Evolutionary conservation across 2,113 vertebrate genomes (phyloP).

Genomic region (Astatotilapia flaviijosephi): DNA sequence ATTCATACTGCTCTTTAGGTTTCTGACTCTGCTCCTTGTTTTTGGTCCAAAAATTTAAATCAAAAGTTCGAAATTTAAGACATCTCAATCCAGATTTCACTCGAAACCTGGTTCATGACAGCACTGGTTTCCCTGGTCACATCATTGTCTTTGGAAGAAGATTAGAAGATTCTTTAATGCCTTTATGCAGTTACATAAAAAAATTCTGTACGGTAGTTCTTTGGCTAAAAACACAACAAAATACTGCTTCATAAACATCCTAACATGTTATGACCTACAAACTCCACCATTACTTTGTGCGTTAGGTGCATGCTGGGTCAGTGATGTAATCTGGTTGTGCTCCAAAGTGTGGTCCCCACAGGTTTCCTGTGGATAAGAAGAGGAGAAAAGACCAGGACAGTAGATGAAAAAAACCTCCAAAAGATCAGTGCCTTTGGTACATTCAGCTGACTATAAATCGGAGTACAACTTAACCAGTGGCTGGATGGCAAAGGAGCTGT

Average conservation of each 20-base stretch:
- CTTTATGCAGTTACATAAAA: background rate
- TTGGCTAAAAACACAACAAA: background rate
- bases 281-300: background rate
- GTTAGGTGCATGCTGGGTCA: background rate
- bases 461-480: background rate
- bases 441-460: background rate
- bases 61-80: background rate
- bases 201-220: background rate
- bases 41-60: background rate
- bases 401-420: background rate
- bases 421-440: background rate
- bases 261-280: background rate
- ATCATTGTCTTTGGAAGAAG: background rate
- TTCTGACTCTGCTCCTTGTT: background rate
- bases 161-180: background rate
- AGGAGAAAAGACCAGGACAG: background rate
- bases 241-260: background rate
- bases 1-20: background rate
- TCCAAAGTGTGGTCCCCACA: background rate
- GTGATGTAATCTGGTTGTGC: background rate
- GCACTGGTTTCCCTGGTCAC: background rate
- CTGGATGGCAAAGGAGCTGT: background rate
- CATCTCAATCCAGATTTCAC: background rate
- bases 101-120: background rate
- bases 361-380: background rate